Evolutionary conservation across 2,888 invertebrate species (phyloP).

Genomic region (Alviniconcha strummeri): DNA sequence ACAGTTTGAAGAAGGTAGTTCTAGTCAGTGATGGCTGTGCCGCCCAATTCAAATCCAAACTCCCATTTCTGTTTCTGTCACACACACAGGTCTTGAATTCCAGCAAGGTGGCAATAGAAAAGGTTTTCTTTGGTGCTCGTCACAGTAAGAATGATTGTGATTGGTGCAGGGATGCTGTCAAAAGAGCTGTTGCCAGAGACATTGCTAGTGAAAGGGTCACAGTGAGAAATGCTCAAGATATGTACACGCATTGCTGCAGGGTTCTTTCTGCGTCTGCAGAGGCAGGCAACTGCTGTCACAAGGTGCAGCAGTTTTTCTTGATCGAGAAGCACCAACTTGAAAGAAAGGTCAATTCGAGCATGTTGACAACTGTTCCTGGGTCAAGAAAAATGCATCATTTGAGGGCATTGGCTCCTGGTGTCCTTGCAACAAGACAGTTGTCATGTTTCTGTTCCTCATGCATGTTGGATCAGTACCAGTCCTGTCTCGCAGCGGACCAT

Average conservation of each 20-base stretch:
- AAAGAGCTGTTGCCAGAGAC: slow-evolving; percentile 13
- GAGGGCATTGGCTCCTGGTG: not conserved
- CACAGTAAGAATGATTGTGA: slow-evolving; percentile 31
- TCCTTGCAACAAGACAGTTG: not conserved
- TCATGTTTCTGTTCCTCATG: slow-evolving; percentile 17
- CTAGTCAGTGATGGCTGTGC: slow-evolving; percentile 32
- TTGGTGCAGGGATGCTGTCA: slow-evolving; percentile 18
- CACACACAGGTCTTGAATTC: not conserved
- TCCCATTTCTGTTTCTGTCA: slow-evolving; percentile 15
- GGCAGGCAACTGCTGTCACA: not conserved
- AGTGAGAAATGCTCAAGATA: slow-evolving; percentile 5
- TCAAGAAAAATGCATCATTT: slow-evolving; percentile 4
- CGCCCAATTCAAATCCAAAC: slow-evolving; percentile 26
- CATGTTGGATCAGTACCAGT: not conserved
- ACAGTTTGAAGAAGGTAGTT: slow-evolving; percentile 13
- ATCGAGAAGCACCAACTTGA: not conserved
- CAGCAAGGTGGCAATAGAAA: not conserved
- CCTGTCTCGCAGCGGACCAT: not conserved
- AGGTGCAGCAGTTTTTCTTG: not conserved
- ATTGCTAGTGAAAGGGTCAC: not conserved
- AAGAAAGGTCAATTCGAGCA: not conserved
- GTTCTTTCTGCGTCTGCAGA: not conserved
- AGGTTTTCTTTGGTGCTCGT: slow-evolving; percentile 17
- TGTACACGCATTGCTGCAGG: slow-evolving; percentile 8
- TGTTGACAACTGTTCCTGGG: slow-evolving; percentile 2